Evolutionary conservation across 2,113 vertebrate genomes (phyloP).

Genomic region (Pseudorasbora parva): DNA sequence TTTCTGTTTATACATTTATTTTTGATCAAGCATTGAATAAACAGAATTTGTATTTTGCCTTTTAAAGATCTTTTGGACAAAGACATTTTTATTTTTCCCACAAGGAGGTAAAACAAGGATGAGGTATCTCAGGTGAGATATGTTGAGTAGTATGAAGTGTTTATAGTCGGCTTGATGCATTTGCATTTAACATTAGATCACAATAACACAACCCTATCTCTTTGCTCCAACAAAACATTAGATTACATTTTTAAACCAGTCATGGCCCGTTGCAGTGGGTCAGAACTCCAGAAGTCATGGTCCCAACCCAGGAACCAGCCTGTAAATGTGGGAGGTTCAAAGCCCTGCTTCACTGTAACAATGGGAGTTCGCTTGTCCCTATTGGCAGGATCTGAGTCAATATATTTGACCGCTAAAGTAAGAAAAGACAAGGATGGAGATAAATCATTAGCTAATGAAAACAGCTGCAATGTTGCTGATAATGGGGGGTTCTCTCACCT

Average conservation of each 20-base stretch:
- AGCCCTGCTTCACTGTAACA: slow-evolving; percentile 79
- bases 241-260: slow-evolving; percentile 69
- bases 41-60: neutral
- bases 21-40: neutral
- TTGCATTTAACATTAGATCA: neutral
- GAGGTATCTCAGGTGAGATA: neutral
- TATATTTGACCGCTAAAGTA: slow-evolving; percentile 80
- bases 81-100: neutral
- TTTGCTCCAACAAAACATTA: neutral
- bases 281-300: slow-evolving; percentile 77
- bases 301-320: slow-evolving; percentile 96
- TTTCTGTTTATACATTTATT: neutral
- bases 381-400: slow-evolving; percentile 80
- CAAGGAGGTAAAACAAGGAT: neutral
- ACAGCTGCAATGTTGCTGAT: neutral
- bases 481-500: slow-evolving; percentile 70
- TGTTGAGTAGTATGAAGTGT: neutral
- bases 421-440: neutral
- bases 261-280: slow-evolving; percentile 76
- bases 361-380: slow-evolving; percentile 79
- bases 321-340: slow-evolving; percentile 85
- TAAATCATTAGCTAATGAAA: neutral
- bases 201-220: neutral
- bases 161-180: neutral
- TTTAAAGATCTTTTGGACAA: neutral